phyloP scores from a whole-genome alignment of 2,797 vertebrate genomes.

The Hydrophis major region DNA sequence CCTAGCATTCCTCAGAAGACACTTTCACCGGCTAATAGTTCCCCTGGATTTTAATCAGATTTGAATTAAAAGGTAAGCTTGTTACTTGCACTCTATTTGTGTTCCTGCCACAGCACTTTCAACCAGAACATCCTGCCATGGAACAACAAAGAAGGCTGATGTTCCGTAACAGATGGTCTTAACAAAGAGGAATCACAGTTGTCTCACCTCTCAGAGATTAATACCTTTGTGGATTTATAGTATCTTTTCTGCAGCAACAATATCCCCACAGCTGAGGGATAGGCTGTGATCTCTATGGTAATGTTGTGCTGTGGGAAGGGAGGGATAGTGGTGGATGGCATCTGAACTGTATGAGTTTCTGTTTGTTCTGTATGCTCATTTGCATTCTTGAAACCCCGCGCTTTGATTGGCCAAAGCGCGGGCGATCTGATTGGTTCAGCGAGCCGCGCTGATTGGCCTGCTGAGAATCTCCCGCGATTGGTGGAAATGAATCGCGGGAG shows the following conservation, averaged over 20 bases:
- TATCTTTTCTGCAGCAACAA: background rate
- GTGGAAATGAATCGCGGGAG: too few species aligned
- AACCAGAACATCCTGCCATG: conserved; percentile 12
- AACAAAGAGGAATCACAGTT: conserved; percentile 10
- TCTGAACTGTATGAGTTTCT: background rate
- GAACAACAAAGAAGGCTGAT: background rate
- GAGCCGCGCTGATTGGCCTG: too few species aligned
- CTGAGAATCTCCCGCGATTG: too few species aligned
- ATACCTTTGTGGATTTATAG: conserved; percentile 21
- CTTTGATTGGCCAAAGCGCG: too few species aligned
- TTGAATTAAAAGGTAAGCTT: conserved; percentile 5
- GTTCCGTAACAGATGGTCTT: background rate
- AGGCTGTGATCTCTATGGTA: background rate
- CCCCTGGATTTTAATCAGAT: conserved; percentile 10
- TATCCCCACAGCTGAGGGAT: background rate
- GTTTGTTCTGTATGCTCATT: too few species aligned
- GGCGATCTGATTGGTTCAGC: too few species aligned
- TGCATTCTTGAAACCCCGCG: too few species aligned
- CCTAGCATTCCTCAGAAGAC: background rate
- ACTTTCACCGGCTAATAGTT: background rate
- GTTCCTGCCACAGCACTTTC: background rate
- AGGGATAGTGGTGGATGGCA: background rate
- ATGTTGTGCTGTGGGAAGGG: background rate
- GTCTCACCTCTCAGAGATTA: conserved; percentile 30
- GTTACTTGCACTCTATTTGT: background rate